Evolutionary conservation across 2,113 vertebrate species (phyloP), one percentile per base, ranked within the genome.

Genomic region (Capreolus pygargus): DNA sequence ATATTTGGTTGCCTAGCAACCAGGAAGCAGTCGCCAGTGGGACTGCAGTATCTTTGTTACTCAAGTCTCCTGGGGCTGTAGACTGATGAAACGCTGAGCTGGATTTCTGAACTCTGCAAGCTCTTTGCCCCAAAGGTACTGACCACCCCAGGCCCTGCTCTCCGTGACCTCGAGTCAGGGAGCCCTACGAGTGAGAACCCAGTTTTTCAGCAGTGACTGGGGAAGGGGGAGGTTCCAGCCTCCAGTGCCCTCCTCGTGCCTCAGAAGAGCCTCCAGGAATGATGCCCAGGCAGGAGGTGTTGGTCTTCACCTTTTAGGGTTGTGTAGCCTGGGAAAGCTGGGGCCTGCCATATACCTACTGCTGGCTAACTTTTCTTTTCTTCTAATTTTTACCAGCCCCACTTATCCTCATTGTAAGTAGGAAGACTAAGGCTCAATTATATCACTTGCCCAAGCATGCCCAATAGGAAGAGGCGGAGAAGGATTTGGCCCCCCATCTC

Each of bases 1-100:
- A 95, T 96, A 94, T 92, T 60, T 92, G 67, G 96, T 98, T 28
- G 93, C 98, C 93, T 94, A 97, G 98, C 98, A 98, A 98, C 98
- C 89, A 93, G 86, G 64, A 96, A 93, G 86, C 78, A 84, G 67
- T 57, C 27, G 0, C 92, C 58, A 36, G 45, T 0, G 45, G 95
- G 94, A 94, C 4, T 58, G 78, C 86, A 57, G 39, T 50, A 16
- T 95, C 70, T 92, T 78, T 60, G n/a, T 70, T 86, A 67, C 61
- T 86, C 19, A 5, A 61, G 86, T 79, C 93, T 89, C 93, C 13
- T 1, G 86, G 78, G 86, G 60, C 36, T 45, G 33, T 55, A 45
- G 74, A 52, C 88, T 9, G 67, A 93, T 25, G 58, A 97, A 95
- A 28, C 0, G 14, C 74, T 64, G 92, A 92, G 55, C 5, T 82